Percentiles rank a stretch among this genome's conserved stretches.
Conservation (phyloP, 2,888 invertebrate species). For the Agriopis aurantiaria region DNA sequence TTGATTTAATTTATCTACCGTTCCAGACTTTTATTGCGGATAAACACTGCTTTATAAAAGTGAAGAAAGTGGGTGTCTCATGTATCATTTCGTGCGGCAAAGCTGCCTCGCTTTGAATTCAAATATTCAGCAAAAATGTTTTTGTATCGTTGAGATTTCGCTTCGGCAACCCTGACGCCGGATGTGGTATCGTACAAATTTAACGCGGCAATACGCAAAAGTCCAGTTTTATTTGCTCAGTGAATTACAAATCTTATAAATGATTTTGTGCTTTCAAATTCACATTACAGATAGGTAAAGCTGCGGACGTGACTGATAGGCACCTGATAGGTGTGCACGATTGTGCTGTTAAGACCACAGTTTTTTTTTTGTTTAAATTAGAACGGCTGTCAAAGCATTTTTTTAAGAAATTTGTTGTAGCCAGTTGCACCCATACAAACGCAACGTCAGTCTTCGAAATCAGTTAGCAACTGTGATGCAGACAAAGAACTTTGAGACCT, state of each 20-base stretch:
- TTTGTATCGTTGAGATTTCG: constrained; percentile 30
- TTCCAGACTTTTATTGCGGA: constrained; percentile 18
- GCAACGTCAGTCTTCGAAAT: no score
- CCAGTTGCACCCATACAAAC: no score
- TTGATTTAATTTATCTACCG: constrained; percentile 1
- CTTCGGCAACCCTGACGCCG: constrained; percentile 37
- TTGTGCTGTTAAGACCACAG: no score
- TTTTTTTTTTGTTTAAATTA: no score
- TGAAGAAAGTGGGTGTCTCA: constrained; percentile 21
- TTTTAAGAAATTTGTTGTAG: no score
- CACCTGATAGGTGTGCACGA: no score
- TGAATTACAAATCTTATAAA: constrained; percentile 2
- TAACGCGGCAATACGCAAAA: constrained; percentile 33
- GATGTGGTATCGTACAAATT: constrained; percentile 33
- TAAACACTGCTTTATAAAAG: constrained; percentile 32
- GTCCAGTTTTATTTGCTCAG: constrained; percentile 39
- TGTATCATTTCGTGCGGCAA: constrained; percentile 36
- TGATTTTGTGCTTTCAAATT: background rate
- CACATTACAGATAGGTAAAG: background rate
- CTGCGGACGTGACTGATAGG: background rate
- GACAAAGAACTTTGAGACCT: no score
- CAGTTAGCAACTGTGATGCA: no score
- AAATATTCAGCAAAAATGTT: constrained; percentile 38
- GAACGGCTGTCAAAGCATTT: no score
- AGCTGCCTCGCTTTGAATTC: constrained; percentile 37